These are phyloP conservation scores for Pagrus major DNA, from an alignment of 2,113 vertebrate genomes.

Conservation along the genomic window DNA sequence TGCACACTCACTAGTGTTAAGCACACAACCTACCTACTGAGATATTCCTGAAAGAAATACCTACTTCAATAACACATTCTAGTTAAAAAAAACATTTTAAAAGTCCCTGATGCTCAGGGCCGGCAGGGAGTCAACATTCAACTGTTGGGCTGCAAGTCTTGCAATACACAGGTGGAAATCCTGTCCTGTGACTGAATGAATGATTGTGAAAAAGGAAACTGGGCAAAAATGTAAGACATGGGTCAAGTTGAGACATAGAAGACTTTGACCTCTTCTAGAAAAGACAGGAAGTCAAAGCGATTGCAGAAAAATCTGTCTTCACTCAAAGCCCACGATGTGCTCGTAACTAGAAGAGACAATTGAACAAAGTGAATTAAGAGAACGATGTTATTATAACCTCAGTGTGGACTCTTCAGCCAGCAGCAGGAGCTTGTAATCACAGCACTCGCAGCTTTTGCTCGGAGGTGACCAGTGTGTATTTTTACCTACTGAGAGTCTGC, in stretches of 20 bases:
- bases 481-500: background rate
- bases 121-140: too few species aligned
- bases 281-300: background rate
- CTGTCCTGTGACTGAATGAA: background rate
- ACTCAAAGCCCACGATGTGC: background rate
- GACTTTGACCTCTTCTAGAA: background rate
- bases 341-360: background rate
- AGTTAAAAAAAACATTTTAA: too few species aligned
- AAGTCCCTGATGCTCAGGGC: too few species aligned
- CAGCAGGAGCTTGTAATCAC: background rate
- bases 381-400: background rate
- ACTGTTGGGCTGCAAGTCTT: too few species aligned
- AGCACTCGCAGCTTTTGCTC: background rate
- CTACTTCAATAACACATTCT: too few species aligned
- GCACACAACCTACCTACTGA: too few species aligned
- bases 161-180: background rate
- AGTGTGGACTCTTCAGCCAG: background rate
- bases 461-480: background rate
- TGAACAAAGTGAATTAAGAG: background rate
- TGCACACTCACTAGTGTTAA: too few species aligned
- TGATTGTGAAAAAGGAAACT: constrained; percentile 5
- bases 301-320: background rate
- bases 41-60: too few species aligned
- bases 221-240: background rate
- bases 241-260: constrained; percentile 1